These are phyloP conservation scores for Leptodactylus fuscus DNA, from an alignment of 2,113 vertebrate species.

Conservation along the genomic window DNA sequence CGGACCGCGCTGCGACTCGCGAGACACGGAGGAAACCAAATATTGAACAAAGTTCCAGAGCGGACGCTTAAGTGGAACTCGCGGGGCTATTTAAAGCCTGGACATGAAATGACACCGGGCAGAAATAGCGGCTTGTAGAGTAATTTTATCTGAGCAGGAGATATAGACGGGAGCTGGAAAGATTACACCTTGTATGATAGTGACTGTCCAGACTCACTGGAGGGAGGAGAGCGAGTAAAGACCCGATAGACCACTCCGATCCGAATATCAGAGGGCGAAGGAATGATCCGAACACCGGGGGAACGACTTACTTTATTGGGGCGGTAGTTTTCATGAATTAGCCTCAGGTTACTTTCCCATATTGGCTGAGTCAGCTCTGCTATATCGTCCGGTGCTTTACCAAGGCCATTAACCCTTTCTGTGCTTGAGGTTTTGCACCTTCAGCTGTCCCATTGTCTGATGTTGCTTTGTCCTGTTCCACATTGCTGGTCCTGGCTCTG, in stretches of 20 bases:
- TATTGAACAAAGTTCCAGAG: slow-evolving; percentile 23
- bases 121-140: slow-evolving; percentile 35
- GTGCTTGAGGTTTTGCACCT: no score
- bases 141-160: slow-evolving; percentile 17
- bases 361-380: no score
- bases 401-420: no score
- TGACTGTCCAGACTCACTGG: not conserved
- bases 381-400: no score
- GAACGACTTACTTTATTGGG: no score
- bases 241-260: no score
- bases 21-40: slow-evolving; percentile 12
- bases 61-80: slow-evolving; percentile 35
- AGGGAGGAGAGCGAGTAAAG: not conserved
- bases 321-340: no score
- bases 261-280: not conserved
- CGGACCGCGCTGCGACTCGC: not conserved
- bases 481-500: no score
- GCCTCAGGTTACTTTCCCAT: no score
- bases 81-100: slow-evolving; percentile 26
- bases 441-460: no score
- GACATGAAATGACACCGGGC: slow-evolving; percentile 13
- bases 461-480: no score
- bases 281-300: not conserved
- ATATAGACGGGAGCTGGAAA: slow-evolving; percentile 12
- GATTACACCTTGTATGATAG: slow-evolving; percentile 24